Conservation (phyloP, 2,797 vertebrate genomes). For the Mormyrus hasselquistii region DNA sequence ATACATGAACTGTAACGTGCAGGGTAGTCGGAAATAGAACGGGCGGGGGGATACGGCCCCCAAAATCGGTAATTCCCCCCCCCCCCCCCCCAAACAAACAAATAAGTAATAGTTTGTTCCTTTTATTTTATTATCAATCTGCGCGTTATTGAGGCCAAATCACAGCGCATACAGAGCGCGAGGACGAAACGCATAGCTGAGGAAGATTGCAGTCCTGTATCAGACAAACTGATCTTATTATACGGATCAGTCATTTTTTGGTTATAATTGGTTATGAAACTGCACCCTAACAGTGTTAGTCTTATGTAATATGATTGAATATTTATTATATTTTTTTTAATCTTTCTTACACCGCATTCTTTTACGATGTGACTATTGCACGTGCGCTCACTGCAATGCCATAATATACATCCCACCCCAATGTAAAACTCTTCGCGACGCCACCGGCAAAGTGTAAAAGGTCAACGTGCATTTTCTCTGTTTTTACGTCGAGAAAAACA, state of each 20-base stretch:
- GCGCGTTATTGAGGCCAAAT: background rate
- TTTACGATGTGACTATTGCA: background rate
- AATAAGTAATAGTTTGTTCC: background rate
- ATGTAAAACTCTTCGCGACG: background rate
- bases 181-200: background rate
- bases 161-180: background rate
- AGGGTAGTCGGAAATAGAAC: background rate
- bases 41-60: background rate
- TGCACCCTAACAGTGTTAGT: background rate
- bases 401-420: background rate
- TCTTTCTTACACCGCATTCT: background rate
- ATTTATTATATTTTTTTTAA: background rate
- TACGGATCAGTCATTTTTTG: background rate
- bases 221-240: background rate
- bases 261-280: background rate
- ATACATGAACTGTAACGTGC: background rate
- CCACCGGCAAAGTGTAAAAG: background rate
- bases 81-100: background rate
- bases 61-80: background rate
- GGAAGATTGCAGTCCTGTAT: background rate
- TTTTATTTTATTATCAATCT: background rate
- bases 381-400: background rate
- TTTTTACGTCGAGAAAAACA: background rate
- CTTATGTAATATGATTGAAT: background rate
- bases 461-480: background rate